Evolutionary conservation across 1,140 invertebrate genomes (phyloP), one percentile per base, ranked within the genome.

Genomic region (Heliconius congener): DNA sequence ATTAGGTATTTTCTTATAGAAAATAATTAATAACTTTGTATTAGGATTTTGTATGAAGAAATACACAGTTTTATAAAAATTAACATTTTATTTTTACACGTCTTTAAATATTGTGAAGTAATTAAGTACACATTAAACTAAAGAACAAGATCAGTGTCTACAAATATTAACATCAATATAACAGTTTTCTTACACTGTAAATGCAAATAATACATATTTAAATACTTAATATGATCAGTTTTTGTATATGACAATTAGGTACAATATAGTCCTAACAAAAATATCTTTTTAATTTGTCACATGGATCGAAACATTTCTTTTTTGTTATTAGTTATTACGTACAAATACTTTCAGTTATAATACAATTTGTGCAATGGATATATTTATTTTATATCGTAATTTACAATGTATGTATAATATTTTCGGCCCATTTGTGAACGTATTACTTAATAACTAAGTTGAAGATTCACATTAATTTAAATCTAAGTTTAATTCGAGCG

Each of bases 251-350:
- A 72, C 37, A 37, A 72, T 72, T 76, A 83, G 74, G 79, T 76
- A 83, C 75, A 83, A 82, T 76, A 87, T 82, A 79, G 79, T 82
- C 39, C 42, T 84, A 83, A 84, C 81, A 86, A 84, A 86, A 87
- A 87, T 84, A 86, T 83, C 34, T 78, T 73, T 73, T 81, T 34
- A 80, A 39, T 72, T 72, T 72, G 9, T 30, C 60, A 66, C 71
- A 39, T 23, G 55, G 55, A 57, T 23, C 55, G n/a, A 57, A 16
- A n/a, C 1, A 46, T 46, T 55, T 55, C 16, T 57, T 23, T 19
- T 55, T 55, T 8, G 52, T n/a, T n/a, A 19, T 55, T 18, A 19
- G n/a, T 39, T 72, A 16, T 37, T 66, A 66, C 8, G 27, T 66
- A 66, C 60, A 66, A 66, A 66, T 66, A 27, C 60, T 66, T 30